Evolutionary conservation across 2,888 invertebrate genomes (phyloP).

Genomic region (Ophraella communa): DNA sequence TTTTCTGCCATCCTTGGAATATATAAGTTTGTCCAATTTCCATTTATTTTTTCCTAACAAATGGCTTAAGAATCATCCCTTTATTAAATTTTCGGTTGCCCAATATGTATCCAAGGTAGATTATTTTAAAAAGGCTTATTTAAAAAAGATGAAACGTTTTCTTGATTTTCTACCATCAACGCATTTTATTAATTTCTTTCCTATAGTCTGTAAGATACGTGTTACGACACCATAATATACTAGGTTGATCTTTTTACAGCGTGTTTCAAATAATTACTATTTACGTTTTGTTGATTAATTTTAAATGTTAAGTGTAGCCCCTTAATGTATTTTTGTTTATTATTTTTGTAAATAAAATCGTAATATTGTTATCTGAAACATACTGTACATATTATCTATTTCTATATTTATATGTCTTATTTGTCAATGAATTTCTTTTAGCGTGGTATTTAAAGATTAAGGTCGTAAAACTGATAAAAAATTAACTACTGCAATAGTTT

Average conservation of each 20-base stretch:
- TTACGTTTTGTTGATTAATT: conserved; percentile 31
- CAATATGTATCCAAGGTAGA: conserved; percentile 21
- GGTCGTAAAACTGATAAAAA: conserved; percentile 1
- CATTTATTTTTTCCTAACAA: not conserved
- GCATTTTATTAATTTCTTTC: conserved; percentile 27
- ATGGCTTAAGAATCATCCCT: not conserved
- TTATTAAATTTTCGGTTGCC: conserved; percentile 7
- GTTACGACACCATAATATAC: conserved; percentile 32
- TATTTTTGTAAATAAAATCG: conserved; percentile 42
- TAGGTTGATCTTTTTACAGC: conserved; percentile 41
- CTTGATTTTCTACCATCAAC: conserved; percentile 29
- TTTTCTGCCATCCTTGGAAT: no score
- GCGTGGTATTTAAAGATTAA: conserved; percentile 35
- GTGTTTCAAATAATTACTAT: conserved; percentile 44
- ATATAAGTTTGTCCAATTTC: not conserved
- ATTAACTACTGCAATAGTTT: not conserved
- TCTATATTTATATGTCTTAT: conserved; percentile 32
- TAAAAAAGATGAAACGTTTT: conserved; percentile 3
- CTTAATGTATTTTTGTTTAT: conserved; percentile 32
- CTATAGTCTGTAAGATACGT: conserved; percentile 30
- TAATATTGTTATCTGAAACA: conserved; percentile 45
- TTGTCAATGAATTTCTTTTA: conserved; percentile 39
- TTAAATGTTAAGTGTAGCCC: conserved; percentile 28
- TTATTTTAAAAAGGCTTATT: conserved; percentile 21
- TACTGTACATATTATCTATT: conserved; percentile 37